Percentiles rank a stretch among this genome's conserved stretches.
Conservation (phyloP, 2,113 vertebrate genomes). For the Pogona vitticeps region DNA sequence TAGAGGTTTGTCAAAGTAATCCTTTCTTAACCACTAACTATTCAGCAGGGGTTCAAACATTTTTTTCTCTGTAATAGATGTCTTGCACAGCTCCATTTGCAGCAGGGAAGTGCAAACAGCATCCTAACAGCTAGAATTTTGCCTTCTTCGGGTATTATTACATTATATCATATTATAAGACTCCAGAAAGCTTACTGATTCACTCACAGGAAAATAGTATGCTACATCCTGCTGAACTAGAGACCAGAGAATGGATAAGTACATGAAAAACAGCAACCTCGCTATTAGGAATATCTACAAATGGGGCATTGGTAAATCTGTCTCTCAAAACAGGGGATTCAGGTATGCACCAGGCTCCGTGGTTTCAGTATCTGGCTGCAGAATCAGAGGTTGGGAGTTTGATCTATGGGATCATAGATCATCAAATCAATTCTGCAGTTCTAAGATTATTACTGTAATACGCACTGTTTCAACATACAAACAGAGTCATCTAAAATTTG, state of each 20-base stretch:
- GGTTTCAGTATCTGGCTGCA: too few relatives aligned
- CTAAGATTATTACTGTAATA: too few relatives aligned
- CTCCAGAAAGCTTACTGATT: not conserved
- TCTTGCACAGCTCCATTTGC: not conserved
- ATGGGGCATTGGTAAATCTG: not conserved
- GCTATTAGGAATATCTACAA: not conserved
- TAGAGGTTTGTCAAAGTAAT: constrained; percentile 39
- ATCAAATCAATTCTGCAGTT: too few relatives aligned
- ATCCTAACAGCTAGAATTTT: not conserved
- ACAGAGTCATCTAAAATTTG: too few relatives aligned
- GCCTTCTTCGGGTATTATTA: not conserved
- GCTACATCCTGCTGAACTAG: not conserved
- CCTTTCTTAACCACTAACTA: constrained; percentile 36
- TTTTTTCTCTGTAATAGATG: not conserved
- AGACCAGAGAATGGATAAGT: not conserved
- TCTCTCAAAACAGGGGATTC: not conserved
- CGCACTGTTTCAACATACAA: too few relatives aligned
- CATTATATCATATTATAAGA: not conserved
- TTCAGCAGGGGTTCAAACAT: not conserved
- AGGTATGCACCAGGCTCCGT: not conserved
- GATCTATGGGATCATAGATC: too few relatives aligned
- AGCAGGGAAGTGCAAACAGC: not conserved
- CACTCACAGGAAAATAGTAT: not conserved
- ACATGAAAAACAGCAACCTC: not conserved
- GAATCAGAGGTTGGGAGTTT: not conserved